Conservation (phyloP, 1,140 invertebrate genomes). For the Papilio xuthus region DNA sequence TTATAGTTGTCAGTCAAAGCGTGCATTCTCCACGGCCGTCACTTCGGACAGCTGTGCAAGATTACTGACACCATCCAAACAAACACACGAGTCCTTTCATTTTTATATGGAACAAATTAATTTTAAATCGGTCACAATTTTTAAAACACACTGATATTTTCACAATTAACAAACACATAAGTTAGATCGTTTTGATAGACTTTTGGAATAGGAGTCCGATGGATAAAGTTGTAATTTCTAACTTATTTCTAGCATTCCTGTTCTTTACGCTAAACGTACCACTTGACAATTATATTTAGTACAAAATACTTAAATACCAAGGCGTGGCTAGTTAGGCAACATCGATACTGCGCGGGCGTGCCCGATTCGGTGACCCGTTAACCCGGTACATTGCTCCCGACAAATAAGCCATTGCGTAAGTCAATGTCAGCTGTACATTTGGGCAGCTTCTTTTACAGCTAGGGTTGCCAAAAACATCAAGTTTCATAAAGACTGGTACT, state of each 20-base stretch:
- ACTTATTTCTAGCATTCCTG: too few relatives aligned
- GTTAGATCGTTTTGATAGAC: too few relatives aligned
- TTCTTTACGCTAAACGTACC: not conserved
- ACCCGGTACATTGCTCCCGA: conserved; percentile 43
- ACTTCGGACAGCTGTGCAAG: conserved; percentile 27
- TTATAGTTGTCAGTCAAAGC: not conserved
- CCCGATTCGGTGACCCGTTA: conserved; percentile 39
- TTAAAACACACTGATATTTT: too few relatives aligned
- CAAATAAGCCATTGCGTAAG: conserved; percentile 46
- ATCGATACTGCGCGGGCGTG: conserved; percentile 14
- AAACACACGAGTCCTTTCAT: conserved; percentile 21
- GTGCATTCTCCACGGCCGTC: conserved; percentile 9
- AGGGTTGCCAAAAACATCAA: conserved; percentile 23
- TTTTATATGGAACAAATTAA: not conserved
- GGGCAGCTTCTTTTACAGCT: conserved; percentile 4
- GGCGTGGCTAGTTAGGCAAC: conserved; percentile 28
- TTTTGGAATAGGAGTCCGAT: too few relatives aligned
- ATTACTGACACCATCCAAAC: conserved; percentile 8
- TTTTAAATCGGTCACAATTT: not conserved
- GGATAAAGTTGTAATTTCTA: too few relatives aligned
- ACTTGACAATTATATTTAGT: not conserved
- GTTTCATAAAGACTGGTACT: not conserved
- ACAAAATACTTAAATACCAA: not conserved
- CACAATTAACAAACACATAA: too few relatives aligned
- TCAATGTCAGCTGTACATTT: conserved; percentile 43